These are phyloP conservation scores for Typhlomys cinereus DNA, from an alignment of 2,113 vertebrate genomes.

Conservation along the genomic window DNA sequence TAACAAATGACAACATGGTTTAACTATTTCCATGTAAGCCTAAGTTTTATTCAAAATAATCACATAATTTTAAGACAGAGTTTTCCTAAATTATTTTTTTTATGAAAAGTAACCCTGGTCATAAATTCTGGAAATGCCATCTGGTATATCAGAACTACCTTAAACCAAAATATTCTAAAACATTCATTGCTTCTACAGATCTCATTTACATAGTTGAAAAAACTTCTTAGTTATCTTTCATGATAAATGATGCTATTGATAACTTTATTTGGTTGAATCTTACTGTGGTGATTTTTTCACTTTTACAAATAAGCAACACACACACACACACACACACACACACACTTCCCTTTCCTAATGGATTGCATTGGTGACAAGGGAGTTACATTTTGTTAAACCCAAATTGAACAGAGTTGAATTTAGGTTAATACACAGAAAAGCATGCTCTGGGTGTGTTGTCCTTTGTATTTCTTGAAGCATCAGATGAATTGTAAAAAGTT, in stretches of 20 bases:
- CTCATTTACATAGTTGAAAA: conserved; percentile 39
- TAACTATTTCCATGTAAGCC: conserved; percentile 42
- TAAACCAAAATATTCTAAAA: conserved; percentile 29
- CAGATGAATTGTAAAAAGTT: conserved; percentile 88
- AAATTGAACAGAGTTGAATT: conserved; percentile 92
- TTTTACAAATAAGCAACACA: conserved; percentile 55
- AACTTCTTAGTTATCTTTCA: conserved; percentile 45
- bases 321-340: neutral
- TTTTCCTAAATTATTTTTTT: conserved; percentile 53
- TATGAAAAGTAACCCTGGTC: conserved; percentile 52
- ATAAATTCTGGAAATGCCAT: conserved; percentile 42
- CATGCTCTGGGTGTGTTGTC: conserved; percentile 84
- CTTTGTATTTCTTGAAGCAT: conserved; percentile 89
- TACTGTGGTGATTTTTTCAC: conserved; percentile 39
- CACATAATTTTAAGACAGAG: conserved; percentile 67
- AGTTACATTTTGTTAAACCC: conserved; percentile 80
- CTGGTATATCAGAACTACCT: conserved; percentile 8
- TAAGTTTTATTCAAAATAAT: conserved; percentile 68
- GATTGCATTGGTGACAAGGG: conserved; percentile 58
- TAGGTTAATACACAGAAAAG: conserved; percentile 91
- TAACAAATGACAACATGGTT: conserved; percentile 45
- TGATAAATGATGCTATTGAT: conserved; percentile 60
- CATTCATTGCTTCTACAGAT: neutral
- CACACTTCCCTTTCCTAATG: conserved; percentile 61
- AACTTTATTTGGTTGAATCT: conserved; percentile 53